Evolutionary conservation across 2,888 invertebrate genomes (phyloP).

Genomic region (Ophraella communa): DNA sequence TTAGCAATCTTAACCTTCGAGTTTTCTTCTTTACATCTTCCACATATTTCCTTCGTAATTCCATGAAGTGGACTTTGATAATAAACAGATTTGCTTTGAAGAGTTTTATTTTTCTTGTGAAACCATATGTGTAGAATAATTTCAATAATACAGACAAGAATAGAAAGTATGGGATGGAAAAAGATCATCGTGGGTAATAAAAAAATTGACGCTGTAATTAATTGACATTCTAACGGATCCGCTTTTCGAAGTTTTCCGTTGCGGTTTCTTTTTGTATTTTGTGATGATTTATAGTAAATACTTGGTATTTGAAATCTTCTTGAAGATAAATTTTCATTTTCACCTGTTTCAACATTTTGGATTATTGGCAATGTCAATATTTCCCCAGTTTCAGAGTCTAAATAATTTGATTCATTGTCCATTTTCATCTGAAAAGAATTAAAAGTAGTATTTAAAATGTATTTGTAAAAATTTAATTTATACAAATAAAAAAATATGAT

Average conservation of each 20-base stretch:
- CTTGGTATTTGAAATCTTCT: slow-evolving; percentile 53
- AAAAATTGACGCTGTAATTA: slow-evolving; percentile 58
- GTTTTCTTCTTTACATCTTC: slow-evolving; percentile 68
- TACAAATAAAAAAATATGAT: no score
- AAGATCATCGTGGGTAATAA: slow-evolving; percentile 68
- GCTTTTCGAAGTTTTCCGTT: slow-evolving; percentile 20
- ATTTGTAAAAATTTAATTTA: no score
- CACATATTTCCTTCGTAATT: slow-evolving; percentile 73
- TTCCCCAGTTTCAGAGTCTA: slow-evolving; percentile 66
- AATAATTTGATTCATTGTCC: slow-evolving; percentile 46
- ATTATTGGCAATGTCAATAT: slow-evolving; percentile 52
- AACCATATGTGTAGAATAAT: slow-evolving; percentile 71
- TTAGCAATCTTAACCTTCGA: slow-evolving; percentile 69
- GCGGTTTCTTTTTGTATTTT: background rate
- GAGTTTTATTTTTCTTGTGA: slow-evolving; percentile 70
- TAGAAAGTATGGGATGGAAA: slow-evolving; percentile 64
- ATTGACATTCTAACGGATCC: slow-evolving; percentile 35
- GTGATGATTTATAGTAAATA: slow-evolving; percentile 31
- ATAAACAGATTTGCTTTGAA: slow-evolving; percentile 64
- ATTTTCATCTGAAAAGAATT: slow-evolving; percentile 15
- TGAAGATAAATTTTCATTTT: slow-evolving; percentile 56
- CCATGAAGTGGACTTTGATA: slow-evolving; percentile 75
- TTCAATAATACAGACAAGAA: slow-evolving; percentile 65
- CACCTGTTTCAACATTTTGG: slow-evolving; percentile 64
- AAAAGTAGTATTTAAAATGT: no score